Conservation (phyloP, 2,797 vertebrate genomes). For the Pristis pectinata region DNA sequence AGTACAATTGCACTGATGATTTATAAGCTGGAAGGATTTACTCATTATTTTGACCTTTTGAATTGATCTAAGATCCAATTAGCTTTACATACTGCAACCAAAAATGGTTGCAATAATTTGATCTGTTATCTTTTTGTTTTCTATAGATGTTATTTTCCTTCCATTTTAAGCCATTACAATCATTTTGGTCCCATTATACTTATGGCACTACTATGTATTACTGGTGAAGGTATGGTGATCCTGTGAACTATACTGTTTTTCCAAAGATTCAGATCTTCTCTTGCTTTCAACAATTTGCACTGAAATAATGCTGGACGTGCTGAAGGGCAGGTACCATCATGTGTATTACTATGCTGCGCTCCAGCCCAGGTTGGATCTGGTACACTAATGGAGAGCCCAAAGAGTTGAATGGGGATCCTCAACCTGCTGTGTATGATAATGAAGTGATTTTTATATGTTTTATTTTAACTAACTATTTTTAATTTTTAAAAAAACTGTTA, state of each 20-base stretch:
- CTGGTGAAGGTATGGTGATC: background rate
- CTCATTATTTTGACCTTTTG: conserved; percentile 13
- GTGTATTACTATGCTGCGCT: no score
- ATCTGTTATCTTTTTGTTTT: background rate
- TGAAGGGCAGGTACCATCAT: no score
- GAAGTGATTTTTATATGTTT: no score
- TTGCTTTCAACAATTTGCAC: no score
- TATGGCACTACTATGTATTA: no score
- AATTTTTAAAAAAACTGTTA: no score
- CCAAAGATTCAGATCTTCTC: background rate
- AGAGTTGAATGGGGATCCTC: no score
- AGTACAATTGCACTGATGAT: background rate
- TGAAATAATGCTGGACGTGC: no score
- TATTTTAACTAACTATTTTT: no score
- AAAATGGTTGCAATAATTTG: background rate
- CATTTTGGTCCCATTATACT: background rate
- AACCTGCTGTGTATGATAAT: no score
- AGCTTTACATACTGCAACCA: background rate
- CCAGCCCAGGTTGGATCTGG: no score
- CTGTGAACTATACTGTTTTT: background rate
- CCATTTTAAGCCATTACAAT: background rate
- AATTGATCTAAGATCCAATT: background rate
- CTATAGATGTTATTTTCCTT: background rate
- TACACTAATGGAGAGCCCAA: no score
- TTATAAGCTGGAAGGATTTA: background rate